Base-by-base conservation (phyloP, 2,113 vertebrate species). In the Mustela lutreola region DNA sequence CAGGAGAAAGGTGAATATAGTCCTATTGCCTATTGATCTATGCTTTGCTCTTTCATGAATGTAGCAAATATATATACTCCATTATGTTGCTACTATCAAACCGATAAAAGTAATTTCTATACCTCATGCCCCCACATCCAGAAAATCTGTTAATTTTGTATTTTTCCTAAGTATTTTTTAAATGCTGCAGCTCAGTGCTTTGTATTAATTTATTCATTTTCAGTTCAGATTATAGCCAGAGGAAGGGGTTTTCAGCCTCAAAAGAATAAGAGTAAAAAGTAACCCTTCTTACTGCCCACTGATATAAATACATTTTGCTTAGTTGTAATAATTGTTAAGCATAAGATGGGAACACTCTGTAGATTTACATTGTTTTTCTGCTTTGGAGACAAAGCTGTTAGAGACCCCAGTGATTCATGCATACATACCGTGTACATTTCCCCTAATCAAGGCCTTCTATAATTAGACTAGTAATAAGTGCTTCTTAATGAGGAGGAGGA, bases 391-490 rank as follows among this genome's bases (percentile, higher is more conserved):
- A 89, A 31, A 93, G 33, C n/a, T 75, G 28, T 70, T 39, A 24
- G 2, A 87, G 50, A 79, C 80, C 33, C 53, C 63, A 60, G 53
- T 90, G n/a, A 84, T 56, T 89, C 58, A 63, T 60, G 24, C 5
- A 36, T 33, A 62, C 24, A 26, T 16, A 65, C 33, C 33, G 31
- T 76, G 65, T 53, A 33, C 22, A 2, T 19, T 50, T 87, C 22
- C 15, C 11, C 19, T 96, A 60, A 83, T 67, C 16, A 24, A 73
- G 93, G 7, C 36, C 80, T 18, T 39, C 58, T 70, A 10, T 92
- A 63, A 86, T 95, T 56, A 97, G 79, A 53, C 65, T 58, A 36
- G n/a, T 86, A 96, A 87, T 95, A 79, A 95, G 31, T 73, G 85
- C 67, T 92, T 96, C 89, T 79, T 93, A 94, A 39, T 91, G 26